Evolutionary conservation across 2,888 invertebrate species (phyloP), one percentile per base, ranked within the genome.

Genomic region (Ceraclea dissimilis): DNA sequence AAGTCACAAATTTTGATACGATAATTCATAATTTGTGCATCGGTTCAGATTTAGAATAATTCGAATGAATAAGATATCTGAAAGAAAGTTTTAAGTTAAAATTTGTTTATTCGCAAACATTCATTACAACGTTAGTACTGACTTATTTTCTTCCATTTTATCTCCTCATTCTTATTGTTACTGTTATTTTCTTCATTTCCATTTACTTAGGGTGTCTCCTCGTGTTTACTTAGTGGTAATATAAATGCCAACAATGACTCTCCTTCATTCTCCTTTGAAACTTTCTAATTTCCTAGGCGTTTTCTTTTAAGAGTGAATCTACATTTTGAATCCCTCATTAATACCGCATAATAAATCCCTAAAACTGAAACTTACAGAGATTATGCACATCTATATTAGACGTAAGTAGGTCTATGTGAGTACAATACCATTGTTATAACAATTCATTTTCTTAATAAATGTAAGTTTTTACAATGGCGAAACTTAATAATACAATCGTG

Each of bases 21-120:
- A n/a, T n/a, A n/a, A n/a, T n/a, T n/a, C n/a, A n/a, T n/a, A n/a
- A n/a, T n/a, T n/a, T 44, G 43, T 52, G 26, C 10, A 6, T 26
- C 10, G 26, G 10, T 10, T 26, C 26, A 10, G 26, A 26, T 26
- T 10, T 10, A 13, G 22, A 44, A 52, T 4, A 19, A 22, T n/a
- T 26, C 51, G 31, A 43, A 44, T 19, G 55, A 49, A 52, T 50
- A 52, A 44, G 52, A 49, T 47, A 46, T 52, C 44, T 34, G 10
- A 26, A 26, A 10, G 33, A 56, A 56, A 44, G 49, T 58, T 53
- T 50, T 46, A 26, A 13, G 52, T 48, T 46, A 44, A 51, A 60
- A 57, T 57, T 57, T 57, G 54, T 60, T 60, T 60, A 60, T 57
- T 54, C 47, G 49, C 26, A 53, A 48, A 50, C 60, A 52, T 57